Evolutionary conservation across 2,797 vertebrate species (phyloP).

Genomic region (Channallabes apus): DNA sequence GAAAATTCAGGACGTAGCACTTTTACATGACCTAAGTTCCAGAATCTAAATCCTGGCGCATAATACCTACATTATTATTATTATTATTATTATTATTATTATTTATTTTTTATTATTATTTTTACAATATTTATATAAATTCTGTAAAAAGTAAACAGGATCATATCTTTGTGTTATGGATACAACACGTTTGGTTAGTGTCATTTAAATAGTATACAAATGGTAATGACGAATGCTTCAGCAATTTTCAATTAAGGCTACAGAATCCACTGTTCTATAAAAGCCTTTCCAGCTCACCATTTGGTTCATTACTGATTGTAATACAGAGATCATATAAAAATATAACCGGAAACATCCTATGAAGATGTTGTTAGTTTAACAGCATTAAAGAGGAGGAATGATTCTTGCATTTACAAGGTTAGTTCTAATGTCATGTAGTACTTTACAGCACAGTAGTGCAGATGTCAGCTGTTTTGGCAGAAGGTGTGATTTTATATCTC

Average conservation of each 20-base stretch:
- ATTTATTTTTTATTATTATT: not conserved
- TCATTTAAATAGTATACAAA: not conserved
- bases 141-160: not conserved
- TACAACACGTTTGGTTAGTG: not conserved
- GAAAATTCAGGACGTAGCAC: not conserved
- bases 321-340: not conserved
- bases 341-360: not conserved
- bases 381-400: not conserved
- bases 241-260: not conserved
- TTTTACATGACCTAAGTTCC: constrained; percentile 4
- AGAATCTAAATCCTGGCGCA: not conserved
- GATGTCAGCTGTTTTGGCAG: not conserved
- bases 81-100: not conserved
- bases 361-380: not conserved
- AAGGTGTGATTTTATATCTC: not conserved
- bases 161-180: not conserved
- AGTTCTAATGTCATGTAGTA: not conserved
- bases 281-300: not conserved
- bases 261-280: not conserved
- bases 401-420: not conserved
- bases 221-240: not conserved
- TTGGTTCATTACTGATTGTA: not conserved
- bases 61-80: not conserved
- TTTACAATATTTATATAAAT: too few species aligned
- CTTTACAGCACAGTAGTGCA: not conserved